phyloP scores from a whole-genome alignment of 2,888 invertebrate genomes.

The Meta bourneti region DNA sequence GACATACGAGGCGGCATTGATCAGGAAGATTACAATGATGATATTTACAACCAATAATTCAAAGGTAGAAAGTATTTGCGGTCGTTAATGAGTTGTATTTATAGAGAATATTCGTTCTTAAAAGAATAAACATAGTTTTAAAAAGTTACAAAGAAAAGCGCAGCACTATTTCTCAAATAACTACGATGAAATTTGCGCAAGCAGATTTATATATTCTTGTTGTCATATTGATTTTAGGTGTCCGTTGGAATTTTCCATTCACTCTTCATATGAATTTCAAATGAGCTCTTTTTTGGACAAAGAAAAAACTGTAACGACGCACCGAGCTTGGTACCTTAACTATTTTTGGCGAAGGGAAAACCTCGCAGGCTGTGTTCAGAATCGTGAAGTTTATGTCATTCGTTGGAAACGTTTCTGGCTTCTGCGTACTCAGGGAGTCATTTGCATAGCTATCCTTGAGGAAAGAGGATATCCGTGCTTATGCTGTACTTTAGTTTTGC shows the following conservation, averaged over 20 bases:
- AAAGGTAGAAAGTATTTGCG: too few species aligned
- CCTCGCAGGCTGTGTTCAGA: neutral
- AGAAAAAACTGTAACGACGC: neutral
- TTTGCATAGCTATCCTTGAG: neutral
- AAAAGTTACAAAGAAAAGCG: too few species aligned
- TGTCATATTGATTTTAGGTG: slow-evolving; percentile 4
- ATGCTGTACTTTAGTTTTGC: neutral
- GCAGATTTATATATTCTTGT: too few species aligned
- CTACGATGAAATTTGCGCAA: too few species aligned
- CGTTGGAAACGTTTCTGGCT: neutral
- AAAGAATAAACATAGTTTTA: too few species aligned
- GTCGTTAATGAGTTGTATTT: too few species aligned
- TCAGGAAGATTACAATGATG: too few species aligned
- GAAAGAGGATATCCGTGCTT: neutral
- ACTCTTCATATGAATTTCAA: slow-evolving; percentile 25
- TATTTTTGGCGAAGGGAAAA: neutral
- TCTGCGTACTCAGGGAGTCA: neutral
- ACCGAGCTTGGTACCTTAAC: neutral
- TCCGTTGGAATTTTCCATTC: slow-evolving; percentile 12
- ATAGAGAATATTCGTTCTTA: too few species aligned
- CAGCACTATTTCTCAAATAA: too few species aligned
- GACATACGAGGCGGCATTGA: too few species aligned
- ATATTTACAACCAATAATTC: too few species aligned
- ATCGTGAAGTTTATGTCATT: neutral
- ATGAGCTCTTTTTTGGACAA: slow-evolving; percentile 1